Conservation (phyloP, 1,140 invertebrate genomes). For the Frieseomelitta varia region DNA sequence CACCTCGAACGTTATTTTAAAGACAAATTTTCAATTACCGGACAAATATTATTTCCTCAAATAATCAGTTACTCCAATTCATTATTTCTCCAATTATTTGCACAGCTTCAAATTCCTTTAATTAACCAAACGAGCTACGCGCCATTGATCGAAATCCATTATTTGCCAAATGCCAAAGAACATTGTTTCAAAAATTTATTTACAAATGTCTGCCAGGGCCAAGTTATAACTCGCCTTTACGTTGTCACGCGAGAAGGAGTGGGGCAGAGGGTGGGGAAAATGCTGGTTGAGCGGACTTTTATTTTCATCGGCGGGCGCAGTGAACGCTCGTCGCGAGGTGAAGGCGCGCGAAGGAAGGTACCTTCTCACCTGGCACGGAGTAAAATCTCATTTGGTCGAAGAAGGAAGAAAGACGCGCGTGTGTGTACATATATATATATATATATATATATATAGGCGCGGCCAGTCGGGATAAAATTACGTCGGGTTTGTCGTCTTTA, state of each 20-base stretch:
- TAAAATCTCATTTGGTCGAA: slow-evolving; percentile 73
- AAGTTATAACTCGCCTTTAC: not conserved
- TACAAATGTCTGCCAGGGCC: too few species aligned
- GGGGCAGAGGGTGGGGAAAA: not conserved
- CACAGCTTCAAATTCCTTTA: too few species aligned
- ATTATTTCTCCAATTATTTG: too few species aligned
- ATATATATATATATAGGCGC: slow-evolving; percentile 35
- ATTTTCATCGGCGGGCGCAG: slow-evolving; percentile 33
- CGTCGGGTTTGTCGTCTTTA: slow-evolving; percentile 72
- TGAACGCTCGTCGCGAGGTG: slow-evolving; percentile 29
- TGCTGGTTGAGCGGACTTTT: slow-evolving; percentile 40
- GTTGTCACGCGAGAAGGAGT: not conserved
- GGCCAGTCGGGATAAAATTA: slow-evolving; percentile 70
- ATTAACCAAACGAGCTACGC: too few species aligned
- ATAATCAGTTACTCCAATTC: too few species aligned
- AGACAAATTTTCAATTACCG: too few species aligned
- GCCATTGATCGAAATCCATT: too few species aligned
- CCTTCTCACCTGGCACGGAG: slow-evolving; percentile 32
- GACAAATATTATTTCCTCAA: too few species aligned
- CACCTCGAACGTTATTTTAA: too few species aligned
- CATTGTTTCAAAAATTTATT: too few species aligned
- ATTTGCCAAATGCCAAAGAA: too few species aligned
- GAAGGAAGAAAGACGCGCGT: slow-evolving; percentile 38
- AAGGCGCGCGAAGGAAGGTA: not conserved
- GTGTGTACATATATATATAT: not conserved